A percentile compares a stretch with the other conserved stretches of the same genome.
Conservation (phyloP, 2,797 vertebrate genomes). For the Ispidina lecontei region DNA sequence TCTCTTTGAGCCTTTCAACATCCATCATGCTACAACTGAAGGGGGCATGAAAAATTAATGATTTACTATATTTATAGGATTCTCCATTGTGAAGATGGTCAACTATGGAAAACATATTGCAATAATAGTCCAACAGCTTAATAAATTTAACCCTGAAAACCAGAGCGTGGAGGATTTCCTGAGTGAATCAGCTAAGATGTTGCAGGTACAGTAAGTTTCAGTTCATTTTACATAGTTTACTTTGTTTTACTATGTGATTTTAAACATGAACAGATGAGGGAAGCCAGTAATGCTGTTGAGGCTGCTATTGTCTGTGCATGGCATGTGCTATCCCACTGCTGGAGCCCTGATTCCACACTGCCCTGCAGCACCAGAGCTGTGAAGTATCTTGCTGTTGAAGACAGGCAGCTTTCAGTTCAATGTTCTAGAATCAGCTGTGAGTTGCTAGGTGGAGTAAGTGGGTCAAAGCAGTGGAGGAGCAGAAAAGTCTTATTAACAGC, state of each 20-base stretch:
- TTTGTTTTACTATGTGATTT: background rate
- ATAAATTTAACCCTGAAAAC: slow-evolving; percentile 79
- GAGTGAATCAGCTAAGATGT: slow-evolving; percentile 72
- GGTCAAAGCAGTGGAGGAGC: background rate
- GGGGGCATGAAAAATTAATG: slow-evolving; percentile 3
- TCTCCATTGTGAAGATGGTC: slow-evolving; percentile 76
- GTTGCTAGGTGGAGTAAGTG: slow-evolving; percentile 3
- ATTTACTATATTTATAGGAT: slow-evolving; percentile 63
- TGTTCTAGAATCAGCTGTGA: slow-evolving; percentile 15
- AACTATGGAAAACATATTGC: slow-evolving; percentile 79
- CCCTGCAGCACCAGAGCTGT: background rate
- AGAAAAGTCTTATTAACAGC: background rate
- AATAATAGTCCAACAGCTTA: slow-evolving; percentile 79
- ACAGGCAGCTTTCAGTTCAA: background rate
- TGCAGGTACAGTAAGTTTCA: slow-evolving; percentile 80
- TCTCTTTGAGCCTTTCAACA: slow-evolving; percentile 4
- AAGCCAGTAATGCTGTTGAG: background rate
- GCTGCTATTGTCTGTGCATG: background rate
- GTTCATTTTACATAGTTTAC: background rate
- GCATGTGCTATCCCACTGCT: background rate
- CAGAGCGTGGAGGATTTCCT: slow-evolving; percentile 83
- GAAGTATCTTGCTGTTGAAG: background rate
- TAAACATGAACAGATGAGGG: background rate
- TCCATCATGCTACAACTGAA: slow-evolving; percentile 29
- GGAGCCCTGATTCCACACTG: background rate